These are phyloP conservation scores for Eupithecia insigniata DNA, from an alignment of 2,888 invertebrate genomes.

Conservation along the genomic window DNA sequence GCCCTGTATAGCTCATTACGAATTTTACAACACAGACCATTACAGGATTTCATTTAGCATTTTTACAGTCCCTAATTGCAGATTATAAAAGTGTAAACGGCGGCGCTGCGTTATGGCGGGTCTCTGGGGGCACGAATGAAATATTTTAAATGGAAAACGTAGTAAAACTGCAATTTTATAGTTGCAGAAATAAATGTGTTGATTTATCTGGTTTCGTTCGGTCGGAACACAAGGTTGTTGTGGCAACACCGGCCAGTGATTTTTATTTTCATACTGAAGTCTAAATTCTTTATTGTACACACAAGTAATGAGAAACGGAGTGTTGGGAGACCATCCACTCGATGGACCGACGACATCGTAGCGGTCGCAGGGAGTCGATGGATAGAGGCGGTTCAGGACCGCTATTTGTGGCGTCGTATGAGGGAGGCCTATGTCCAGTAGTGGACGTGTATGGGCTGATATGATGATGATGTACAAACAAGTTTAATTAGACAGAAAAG, in stretches of 20 bases:
- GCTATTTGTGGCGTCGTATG: no score
- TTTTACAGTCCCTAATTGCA: conserved; percentile 83
- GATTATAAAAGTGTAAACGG: conserved; percentile 76
- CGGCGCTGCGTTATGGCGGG: conserved; percentile 55
- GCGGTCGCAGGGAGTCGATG: no score
- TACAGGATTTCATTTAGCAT: conserved; percentile 75
- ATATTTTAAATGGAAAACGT: conserved; percentile 50
- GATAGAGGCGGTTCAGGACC: no score
- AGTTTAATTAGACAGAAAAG: no score
- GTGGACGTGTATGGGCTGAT: no score
- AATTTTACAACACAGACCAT: conserved; percentile 70
- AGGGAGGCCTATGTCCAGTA: no score
- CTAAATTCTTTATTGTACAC: no score
- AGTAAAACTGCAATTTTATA: conserved; percentile 46
- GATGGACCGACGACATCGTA: no score
- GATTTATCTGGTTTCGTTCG: conserved; percentile 17
- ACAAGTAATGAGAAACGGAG: no score
- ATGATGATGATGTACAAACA: no score
- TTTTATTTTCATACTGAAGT: not conserved
- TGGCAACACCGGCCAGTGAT: not conserved
- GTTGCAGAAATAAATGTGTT: conserved; percentile 35
- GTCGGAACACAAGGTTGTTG: not conserved
- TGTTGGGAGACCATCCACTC: no score
- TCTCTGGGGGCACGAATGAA: conserved; percentile 46
- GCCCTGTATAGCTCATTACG: conserved; percentile 59